Evolutionary conservation across 2,888 invertebrate genomes (phyloP), one percentile per base, ranked within the genome.

Genomic region (Volucella inflata): DNA sequence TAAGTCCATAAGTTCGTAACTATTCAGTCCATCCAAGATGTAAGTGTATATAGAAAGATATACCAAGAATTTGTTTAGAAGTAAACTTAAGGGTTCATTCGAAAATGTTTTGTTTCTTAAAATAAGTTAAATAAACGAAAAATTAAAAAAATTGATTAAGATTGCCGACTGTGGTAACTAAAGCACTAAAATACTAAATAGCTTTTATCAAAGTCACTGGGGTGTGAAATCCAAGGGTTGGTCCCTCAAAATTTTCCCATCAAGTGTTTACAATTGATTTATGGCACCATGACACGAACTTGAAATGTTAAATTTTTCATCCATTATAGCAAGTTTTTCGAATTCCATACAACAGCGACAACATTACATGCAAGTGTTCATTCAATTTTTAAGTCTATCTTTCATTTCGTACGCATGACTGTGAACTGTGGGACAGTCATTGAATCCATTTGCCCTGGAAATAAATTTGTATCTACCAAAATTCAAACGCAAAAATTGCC

Each of bases 401-500:
- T 16, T 17, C 46, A 16, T 17, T 11, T 14, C 17, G 42, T 80
- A 80, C 85, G 81, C 85, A 85, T 80, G 85, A 60, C 46, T 62
- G 38, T 51, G 50, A 30, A 30, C 30, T 30, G 30, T 30, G 67
- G 46, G 30, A 14, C 59, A 76, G 48, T 80, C 71, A 17, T 50
- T 53, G 50, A 50, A 72, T 72, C 57, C 51, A 71, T 64, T 68
- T 68, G 57, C 84, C 75, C 84, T 80, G 80, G 71, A 85, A 84
- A 76, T 76, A 71, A 62, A 67, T 48, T 75, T 71, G n/a, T 55
- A 50, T 51, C 44, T 62, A 57, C 4, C 83, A 70, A 30, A 30
- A 42, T 75, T 60, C 11, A 67, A 64, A 36, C 21, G 10, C 6
- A 71, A 40, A 21, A 42, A 60, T 12, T 36, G 30, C 38, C 2